Conservation (phyloP, 2,113 vertebrate species). For the Xiphophorus couchianus region DNA sequence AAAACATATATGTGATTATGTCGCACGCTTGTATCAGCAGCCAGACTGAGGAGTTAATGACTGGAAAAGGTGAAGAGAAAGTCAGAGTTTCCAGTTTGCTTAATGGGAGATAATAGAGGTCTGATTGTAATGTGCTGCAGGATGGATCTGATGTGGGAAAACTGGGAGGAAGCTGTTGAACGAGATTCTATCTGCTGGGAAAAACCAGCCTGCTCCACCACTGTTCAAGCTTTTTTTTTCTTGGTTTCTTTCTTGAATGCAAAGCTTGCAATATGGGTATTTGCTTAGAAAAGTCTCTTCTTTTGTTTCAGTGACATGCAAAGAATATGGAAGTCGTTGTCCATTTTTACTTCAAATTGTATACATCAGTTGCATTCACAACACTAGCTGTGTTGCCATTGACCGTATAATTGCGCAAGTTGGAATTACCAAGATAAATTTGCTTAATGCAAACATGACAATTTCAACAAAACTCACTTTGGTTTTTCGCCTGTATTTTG, state of each 20-base stretch:
- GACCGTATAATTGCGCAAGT: too few species aligned
- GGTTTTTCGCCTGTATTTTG: too few species aligned
- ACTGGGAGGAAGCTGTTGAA: constrained; percentile 37
- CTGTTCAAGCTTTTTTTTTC: background rate
- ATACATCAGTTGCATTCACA: too few species aligned
- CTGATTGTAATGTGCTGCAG: constrained; percentile 55
- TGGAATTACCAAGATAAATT: too few species aligned
- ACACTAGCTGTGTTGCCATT: too few species aligned
- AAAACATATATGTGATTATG: constrained; percentile 23
- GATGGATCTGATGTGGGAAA: constrained; percentile 52
- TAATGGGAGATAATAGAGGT: constrained; percentile 58
- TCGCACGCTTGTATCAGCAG: constrained; percentile 1
- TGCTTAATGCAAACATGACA: too few species aligned
- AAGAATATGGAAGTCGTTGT: too few species aligned
- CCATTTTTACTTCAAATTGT: too few species aligned
- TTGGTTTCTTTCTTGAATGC: background rate
- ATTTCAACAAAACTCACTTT: too few species aligned
- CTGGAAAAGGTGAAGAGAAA: constrained; percentile 18
- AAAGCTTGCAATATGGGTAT: too few species aligned
- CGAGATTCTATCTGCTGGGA: constrained; percentile 70
- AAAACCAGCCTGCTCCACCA: constrained; percentile 3
- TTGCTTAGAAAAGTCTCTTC: too few species aligned
- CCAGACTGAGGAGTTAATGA: constrained; percentile 22
- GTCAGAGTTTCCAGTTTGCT: constrained; percentile 38
- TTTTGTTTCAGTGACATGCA: too few species aligned